Evolutionary conservation across 2,113 vertebrate genomes (phyloP).

Genomic region (Myotis davidii): DNA sequence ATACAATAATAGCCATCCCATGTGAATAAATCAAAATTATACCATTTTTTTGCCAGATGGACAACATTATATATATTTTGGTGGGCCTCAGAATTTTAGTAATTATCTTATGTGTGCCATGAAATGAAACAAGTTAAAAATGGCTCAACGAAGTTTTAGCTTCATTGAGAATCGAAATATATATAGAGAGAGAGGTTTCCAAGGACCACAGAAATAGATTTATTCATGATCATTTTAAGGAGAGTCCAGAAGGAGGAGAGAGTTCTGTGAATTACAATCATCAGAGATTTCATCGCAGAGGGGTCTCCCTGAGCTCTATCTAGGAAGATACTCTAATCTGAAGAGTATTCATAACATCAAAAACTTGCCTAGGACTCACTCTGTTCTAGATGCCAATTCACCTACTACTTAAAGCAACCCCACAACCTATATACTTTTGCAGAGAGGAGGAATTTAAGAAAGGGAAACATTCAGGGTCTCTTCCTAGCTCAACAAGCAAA

Average conservation of each 20-base stretch:
- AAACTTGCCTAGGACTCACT: too few species aligned
- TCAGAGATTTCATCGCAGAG: too few species aligned
- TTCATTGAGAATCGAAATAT: too few species aligned
- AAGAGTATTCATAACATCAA: too few species aligned
- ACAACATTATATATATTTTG: background rate
- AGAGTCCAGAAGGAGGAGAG: too few species aligned
- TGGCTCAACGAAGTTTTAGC: too few species aligned
- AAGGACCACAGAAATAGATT: background rate
- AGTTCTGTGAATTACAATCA: too few species aligned
- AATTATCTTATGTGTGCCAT: background rate
- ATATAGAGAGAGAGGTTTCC: background rate
- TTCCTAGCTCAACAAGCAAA: background rate
- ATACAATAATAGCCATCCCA: background rate
- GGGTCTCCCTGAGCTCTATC: too few species aligned
- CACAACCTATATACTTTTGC: background rate
- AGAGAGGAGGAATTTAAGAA: background rate
- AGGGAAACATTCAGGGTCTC: background rate
- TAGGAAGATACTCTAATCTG: too few species aligned
- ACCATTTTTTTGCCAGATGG: background rate
- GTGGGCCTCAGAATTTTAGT: background rate
- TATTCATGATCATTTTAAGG: too few species aligned
- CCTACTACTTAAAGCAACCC: background rate
- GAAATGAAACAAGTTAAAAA: background rate
- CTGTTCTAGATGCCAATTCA: too few species aligned
- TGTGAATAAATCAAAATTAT: background rate